Evolutionary conservation across 2,113 vertebrate species (phyloP).

Genomic region (Lethenteron reissneri): DNA sequence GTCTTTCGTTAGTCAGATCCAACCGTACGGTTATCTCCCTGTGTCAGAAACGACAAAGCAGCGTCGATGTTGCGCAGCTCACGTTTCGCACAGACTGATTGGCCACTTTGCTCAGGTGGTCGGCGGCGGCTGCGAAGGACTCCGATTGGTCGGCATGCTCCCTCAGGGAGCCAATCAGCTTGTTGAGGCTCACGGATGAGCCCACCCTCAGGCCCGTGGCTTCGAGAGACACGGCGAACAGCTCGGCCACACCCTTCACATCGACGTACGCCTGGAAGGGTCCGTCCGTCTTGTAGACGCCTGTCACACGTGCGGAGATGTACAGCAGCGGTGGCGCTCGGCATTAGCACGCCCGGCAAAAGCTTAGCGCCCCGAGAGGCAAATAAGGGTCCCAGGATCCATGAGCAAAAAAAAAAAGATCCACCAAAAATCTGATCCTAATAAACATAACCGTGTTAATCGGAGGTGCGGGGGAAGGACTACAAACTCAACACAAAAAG

Average conservation of each 20-base stretch:
- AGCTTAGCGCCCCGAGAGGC: neutral
- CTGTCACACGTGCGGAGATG: neutral
- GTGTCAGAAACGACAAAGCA: neutral
- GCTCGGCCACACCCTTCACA: constrained; percentile 9
- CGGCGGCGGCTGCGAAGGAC: constrained; percentile 4
- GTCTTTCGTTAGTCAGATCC: too few relatives aligned
- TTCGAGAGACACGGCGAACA: constrained; percentile 7
- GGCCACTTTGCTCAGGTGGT: constrained; percentile 8
- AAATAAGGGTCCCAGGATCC: neutral
- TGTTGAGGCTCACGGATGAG: constrained; percentile 7
- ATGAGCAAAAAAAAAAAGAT: neutral
- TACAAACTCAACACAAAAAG: too few relatives aligned
- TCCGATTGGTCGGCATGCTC: constrained; percentile 5
- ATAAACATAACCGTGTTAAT: neutral
- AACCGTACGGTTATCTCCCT: too few relatives aligned
- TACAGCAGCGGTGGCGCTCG: neutral
- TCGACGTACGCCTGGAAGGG: constrained; percentile 7
- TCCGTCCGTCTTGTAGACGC: constrained; percentile 10
- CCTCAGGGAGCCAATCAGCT: constrained; percentile 8
- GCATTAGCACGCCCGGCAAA: neutral
- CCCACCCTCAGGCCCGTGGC: constrained; percentile 4
- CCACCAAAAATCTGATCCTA: too few relatives aligned
- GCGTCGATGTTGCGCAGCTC: constrained; percentile 3
- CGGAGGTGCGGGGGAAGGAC: neutral
- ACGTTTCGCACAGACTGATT: constrained; percentile 10